Evolutionary conservation across 2,888 invertebrate species (phyloP), one percentile per base, ranked within the genome.

Genomic region (Eristalis pertinax): DNA sequence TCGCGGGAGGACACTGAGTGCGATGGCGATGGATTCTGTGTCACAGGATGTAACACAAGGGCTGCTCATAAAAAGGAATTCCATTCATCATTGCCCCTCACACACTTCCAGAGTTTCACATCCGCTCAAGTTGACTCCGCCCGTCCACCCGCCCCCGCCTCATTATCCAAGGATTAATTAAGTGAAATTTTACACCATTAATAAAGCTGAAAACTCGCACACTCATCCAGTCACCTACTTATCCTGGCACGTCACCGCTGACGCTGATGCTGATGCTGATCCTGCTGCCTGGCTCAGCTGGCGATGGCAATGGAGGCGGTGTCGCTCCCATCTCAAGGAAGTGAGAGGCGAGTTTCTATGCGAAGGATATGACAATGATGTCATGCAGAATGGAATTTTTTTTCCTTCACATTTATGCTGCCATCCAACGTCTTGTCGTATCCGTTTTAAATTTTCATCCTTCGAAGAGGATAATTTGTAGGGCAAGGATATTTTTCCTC

Each of bases 141-240:
- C 32, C 32, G 1, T 4, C 32, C 32, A 32, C 4, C 32, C 5
- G 0, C n/a, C 1, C 50, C 19, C n/a, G 1, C 19, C 19, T 85
- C 64, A 74, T 85, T 85, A 85, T 69, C 73, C 77, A 62, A 41
- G 65, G 77, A 81, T 78, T 78, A 86, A 86, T 86, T 86, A 82
- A 86, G 78, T 78, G 78, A 86, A 82, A 70, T 74, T 80, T 86
- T 78, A 74, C 82, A 82, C 78, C 82, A 86, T 86, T 78, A 75
- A 86, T 82, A 75, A 82, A 82, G 56, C 70, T 70, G 74, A 26
- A 78, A 80, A 68, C 72, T 80, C 72, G 72, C 72, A 63, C 26
- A 80, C 80, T 84, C 80, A 84, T 84, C 26, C 38, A 11, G 74
- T 65, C 79, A 70, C 64, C 50, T 74, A 69, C 78, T 74, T 72